Evolutionary conservation across 2,888 invertebrate genomes (phyloP).

Genomic region (Doris montereyensis): DNA sequence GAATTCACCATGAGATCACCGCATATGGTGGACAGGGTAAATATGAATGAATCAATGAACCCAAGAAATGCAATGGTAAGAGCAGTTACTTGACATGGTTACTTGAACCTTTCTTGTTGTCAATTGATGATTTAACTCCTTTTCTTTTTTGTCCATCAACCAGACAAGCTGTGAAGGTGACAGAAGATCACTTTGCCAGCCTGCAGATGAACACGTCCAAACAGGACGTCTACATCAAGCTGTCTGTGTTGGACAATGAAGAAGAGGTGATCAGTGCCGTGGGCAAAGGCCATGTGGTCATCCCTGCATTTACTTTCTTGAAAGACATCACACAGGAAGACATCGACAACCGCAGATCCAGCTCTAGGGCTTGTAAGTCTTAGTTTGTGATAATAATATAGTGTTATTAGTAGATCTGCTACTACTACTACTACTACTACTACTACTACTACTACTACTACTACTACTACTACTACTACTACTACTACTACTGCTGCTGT

Average conservation of each 20-base stretch:
- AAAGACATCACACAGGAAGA: slow-evolving; percentile 58
- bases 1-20: too few species aligned
- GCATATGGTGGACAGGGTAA: too few species aligned
- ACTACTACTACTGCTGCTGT: neutral
- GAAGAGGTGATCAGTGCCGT: slow-evolving; percentile 64
- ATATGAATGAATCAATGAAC: neutral
- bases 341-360: slow-evolving; percentile 56
- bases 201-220: slow-evolving; percentile 71
- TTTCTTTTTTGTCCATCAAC: neutral
- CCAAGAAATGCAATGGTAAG: neutral
- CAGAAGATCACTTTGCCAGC: slow-evolving; percentile 69
- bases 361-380: slow-evolving; percentile 68
- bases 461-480: slow-evolving; percentile 7
- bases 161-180: slow-evolving; percentile 70
- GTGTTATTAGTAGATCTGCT: neutral
- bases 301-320: slow-evolving; percentile 70
- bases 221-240: slow-evolving; percentile 69
- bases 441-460: slow-evolving; percentile 20
- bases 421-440: slow-evolving; percentile 20
- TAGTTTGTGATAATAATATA: neutral
- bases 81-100: neutral
- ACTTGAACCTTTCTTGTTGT: neutral
- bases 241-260: slow-evolving; percentile 68
- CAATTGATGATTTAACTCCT: too few species aligned
- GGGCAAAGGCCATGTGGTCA: slow-evolving; percentile 69